Evolutionary conservation across 2,888 invertebrate genomes (phyloP).

Genomic region (Zygaena filipendulae): DNA sequence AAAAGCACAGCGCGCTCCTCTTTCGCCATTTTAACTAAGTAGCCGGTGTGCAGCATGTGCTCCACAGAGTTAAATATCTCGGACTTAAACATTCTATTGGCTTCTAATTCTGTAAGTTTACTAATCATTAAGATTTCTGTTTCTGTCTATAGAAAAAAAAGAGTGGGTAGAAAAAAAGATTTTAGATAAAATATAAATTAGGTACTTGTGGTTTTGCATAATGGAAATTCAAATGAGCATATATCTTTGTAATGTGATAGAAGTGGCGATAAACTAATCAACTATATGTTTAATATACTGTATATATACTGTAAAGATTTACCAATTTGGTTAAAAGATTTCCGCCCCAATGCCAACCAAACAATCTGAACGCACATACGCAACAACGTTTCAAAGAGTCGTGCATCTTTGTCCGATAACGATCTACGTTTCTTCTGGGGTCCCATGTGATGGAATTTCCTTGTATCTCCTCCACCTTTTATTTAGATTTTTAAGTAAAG

Average conservation of each 20-base stretch:
- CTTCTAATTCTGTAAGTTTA: conserved; percentile 73
- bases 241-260: too few species aligned
- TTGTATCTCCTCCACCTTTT: conserved; percentile 60
- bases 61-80: conserved; percentile 69
- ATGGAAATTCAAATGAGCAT: too few species aligned
- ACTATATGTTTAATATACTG: too few species aligned
- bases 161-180: too few species aligned
- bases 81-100: conserved; percentile 70
- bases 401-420: conserved; percentile 71
- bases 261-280: too few species aligned
- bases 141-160: too few species aligned
- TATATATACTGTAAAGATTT: too few species aligned
- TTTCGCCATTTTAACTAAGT: conserved; percentile 41
- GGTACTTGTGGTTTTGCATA: too few species aligned
- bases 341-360: conserved; percentile 72
- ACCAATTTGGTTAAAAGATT: conserved; percentile 71
- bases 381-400: conserved; percentile 69
- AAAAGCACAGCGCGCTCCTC: conserved; percentile 64
- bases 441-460: conserved; percentile 71
- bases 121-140: too few species aligned
- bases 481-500: too few species aligned
- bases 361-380: conserved; percentile 70
- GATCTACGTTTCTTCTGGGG: conserved; percentile 64
- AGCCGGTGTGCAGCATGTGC: conserved; percentile 46
- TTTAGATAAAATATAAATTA: too few species aligned